phyloP scores from a whole-genome alignment of 2,797 vertebrate species.

The Hoplostethus atlanticus region DNA sequence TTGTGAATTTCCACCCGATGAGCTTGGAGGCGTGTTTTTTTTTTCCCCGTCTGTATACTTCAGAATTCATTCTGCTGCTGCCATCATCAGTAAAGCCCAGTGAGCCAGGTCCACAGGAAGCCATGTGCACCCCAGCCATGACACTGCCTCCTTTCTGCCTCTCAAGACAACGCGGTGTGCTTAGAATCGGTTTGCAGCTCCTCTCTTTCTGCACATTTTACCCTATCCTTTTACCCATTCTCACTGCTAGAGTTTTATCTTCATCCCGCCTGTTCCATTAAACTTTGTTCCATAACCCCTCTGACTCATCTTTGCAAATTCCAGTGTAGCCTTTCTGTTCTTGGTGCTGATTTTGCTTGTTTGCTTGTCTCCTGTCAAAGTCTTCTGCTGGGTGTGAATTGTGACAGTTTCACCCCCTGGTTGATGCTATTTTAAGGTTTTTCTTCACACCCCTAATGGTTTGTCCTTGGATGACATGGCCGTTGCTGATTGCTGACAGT shows the following conservation, averaged over 20 bases:
- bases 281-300: no score
- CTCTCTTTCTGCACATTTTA: constrained; percentile 18
- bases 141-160: constrained; percentile 35
- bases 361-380: background rate
- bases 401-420: background rate
- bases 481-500: constrained; percentile 23
- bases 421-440: background rate
- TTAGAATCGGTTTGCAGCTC: background rate
- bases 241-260: no score
- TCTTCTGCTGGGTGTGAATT: constrained; percentile 10
- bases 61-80: constrained; percentile 72
- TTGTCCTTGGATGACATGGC: constrained; percentile 31
- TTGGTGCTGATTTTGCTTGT: constrained; percentile 4
- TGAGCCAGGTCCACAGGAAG: constrained; percentile 60
- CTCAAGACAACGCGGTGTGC: constrained; percentile 51
- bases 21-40: background rate
- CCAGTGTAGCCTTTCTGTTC: background rate
- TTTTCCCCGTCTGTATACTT: constrained; percentile 50
- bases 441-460: constrained; percentile 13
- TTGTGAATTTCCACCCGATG: background rate
- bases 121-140: constrained; percentile 59
- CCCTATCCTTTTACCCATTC: no score
- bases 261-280: no score
- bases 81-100: constrained; percentile 61
- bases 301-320: no score